These are phyloP conservation scores for Holacanthus passer DNA, from an alignment of 2,113 vertebrate genomes.

Conservation along the genomic window DNA sequence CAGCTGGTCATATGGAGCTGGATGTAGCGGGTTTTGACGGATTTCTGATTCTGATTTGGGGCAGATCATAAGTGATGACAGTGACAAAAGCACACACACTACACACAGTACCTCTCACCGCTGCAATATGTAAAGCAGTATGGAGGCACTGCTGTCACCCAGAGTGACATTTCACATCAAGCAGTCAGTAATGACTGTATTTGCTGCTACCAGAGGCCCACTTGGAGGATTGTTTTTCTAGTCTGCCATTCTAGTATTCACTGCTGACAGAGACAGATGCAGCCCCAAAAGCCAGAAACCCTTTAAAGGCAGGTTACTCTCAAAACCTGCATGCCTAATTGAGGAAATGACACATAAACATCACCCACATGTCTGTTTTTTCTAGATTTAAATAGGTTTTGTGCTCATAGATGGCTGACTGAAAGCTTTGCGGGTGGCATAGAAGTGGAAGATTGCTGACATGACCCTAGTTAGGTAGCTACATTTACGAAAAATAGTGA, in stretches of 20 bases:
- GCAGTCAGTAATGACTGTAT: background rate
- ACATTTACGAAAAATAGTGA: too few relatives aligned
- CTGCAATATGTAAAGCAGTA: slow-evolving; percentile 7
- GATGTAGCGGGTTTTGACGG: background rate
- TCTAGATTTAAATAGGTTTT: background rate
- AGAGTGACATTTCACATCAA: slow-evolving; percentile 9
- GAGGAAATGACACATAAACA: background rate
- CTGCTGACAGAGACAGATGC: background rate
- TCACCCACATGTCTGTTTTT: background rate
- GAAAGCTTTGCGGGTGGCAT: background rate
- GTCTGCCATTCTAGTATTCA: background rate
- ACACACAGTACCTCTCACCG: background rate
- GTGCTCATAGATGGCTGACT: background rate
- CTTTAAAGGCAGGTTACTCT: background rate
- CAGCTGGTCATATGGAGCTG: background rate
- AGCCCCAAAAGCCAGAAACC: background rate
- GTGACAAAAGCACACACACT: background rate
- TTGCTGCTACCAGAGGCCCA: slow-evolving; percentile 5
- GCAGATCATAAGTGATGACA: background rate
- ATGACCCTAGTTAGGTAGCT: too few relatives aligned
- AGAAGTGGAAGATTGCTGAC: background rate
- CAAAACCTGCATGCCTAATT: background rate
- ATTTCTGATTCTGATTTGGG: background rate
- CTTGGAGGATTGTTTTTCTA: slow-evolving; percentile 4
- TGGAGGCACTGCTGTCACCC: slow-evolving; percentile 18